phyloP scores from a whole-genome alignment of 2,888 invertebrate genomes.

The Anoplius nigerrimus region DNA sequence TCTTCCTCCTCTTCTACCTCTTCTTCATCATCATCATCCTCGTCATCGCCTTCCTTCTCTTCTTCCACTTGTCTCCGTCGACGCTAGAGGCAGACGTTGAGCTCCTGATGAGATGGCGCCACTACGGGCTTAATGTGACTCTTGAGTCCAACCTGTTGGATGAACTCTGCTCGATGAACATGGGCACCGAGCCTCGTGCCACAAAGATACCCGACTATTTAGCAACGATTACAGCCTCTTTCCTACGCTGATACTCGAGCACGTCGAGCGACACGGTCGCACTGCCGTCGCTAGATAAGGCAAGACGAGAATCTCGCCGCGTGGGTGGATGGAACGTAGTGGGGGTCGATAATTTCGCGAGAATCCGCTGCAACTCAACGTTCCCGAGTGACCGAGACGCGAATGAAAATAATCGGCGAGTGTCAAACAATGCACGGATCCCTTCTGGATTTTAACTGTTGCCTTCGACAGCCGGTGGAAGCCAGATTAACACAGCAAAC shows the following conservation, averaged over 20 bases:
- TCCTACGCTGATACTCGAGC: background rate
- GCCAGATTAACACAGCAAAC: no score
- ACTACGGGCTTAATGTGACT: background rate
- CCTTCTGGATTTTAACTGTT: no score
- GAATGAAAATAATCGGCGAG: no score
- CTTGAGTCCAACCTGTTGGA: constrained; percentile 18
- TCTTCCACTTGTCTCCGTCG: background rate
- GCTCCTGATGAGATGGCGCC: constrained; percentile 9
- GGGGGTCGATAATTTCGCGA: background rate
- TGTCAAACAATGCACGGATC: no score
- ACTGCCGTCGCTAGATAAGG: constrained; percentile 22
- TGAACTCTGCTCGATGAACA: no score
- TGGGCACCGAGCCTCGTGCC: no score
- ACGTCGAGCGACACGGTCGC: background rate
- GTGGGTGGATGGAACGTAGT: constrained; percentile 12
- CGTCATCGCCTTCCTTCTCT: background rate
- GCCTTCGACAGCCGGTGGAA: no score
- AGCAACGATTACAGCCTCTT: no score
- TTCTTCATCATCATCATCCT: background rate
- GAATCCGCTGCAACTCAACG: background rate
- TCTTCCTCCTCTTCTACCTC: constrained; percentile 1
- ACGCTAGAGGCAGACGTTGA: background rate
- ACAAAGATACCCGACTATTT: no score
- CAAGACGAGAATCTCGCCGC: constrained; percentile 6
- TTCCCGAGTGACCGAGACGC: no score